Evolutionary conservation across 2,797 vertebrate species (phyloP).

Genomic region (Cirrhinus mrigala): DNA sequence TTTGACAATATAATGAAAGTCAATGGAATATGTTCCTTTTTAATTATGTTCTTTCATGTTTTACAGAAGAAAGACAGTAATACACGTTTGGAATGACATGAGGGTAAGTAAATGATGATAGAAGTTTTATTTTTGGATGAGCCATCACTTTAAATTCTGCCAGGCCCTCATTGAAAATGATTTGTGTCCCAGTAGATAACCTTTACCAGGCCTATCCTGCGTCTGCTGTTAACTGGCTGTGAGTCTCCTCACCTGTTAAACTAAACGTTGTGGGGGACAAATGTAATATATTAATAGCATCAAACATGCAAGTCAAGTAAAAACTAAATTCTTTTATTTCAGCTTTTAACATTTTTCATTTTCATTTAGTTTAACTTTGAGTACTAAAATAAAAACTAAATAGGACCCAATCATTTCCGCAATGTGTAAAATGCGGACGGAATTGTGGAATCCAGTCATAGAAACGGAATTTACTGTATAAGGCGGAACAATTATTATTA

Average conservation of each 20-base stretch:
- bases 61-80: background rate
- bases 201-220: background rate
- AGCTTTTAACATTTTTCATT: background rate
- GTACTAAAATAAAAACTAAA: background rate
- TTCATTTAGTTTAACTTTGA: background rate
- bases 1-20: conserved; percentile 5
- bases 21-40: background rate
- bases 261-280: background rate
- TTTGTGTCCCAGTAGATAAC: background rate
- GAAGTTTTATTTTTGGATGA: background rate
- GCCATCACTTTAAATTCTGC: background rate
- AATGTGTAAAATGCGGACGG: no score
- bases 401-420: no score
- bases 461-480: no score
- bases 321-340: background rate
- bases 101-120: background rate
- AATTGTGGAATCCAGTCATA: no score
- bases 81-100: background rate
- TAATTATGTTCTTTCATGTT: background rate
- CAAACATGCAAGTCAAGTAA: background rate
- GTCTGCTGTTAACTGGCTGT: background rate
- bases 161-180: background rate
- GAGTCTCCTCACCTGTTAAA: background rate
- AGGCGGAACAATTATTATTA: no score
- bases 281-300: background rate